Base-by-base conservation (phyloP, 2,113 vertebrate species). In the Cyprinodon brontotheroides region DNA sequence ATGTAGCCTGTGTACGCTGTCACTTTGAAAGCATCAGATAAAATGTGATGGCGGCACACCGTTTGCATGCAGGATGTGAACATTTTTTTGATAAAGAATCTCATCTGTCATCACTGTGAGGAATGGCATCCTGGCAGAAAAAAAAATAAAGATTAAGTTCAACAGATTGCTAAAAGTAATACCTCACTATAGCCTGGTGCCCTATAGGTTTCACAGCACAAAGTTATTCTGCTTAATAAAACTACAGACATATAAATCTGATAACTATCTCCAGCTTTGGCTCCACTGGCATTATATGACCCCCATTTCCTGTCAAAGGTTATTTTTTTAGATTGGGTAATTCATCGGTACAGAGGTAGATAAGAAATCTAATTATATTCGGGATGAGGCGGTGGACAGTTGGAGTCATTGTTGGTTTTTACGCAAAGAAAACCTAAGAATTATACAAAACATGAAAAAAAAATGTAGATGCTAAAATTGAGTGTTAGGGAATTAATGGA, bases 231-330 rank as follows among this genome's bases (percentile, higher is more conserved):
- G 78, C 66, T 88, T 79, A 78, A 88, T 88, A 76, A 76, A 86
- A 87, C 36, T 11, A 43, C 36, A 69, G 63, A 64, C 68, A 86
- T 81, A 80, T 66, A 83, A 22, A 86, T 81, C 17, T 14, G 36
- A 22, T 41, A 64, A 59, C 68, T 61, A 77, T 82, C 78, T 82
- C 6, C 65, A 65, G 72, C 63, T 36, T 29, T 41, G 75, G 70
- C 68, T 76, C 67, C 47, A 43, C 68, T 83, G 47, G 50, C 65
- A 57, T 48, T 53, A 2, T 68, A 53, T 65, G 12, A 83, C 91
- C 88, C 81, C 86, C 79, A 88, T 91, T 90, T 90, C 77, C 84
- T 80, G 89, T 89, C 87, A 84, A 82, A 90, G 72, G 72, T 79
- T 67, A 59, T 78, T 75, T 81, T 78, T 66, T 45, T n/a, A 59